These are phyloP conservation scores for Folsomia manolachei DNA, from an alignment of 2,888 invertebrate species.

Conservation along the genomic window DNA sequence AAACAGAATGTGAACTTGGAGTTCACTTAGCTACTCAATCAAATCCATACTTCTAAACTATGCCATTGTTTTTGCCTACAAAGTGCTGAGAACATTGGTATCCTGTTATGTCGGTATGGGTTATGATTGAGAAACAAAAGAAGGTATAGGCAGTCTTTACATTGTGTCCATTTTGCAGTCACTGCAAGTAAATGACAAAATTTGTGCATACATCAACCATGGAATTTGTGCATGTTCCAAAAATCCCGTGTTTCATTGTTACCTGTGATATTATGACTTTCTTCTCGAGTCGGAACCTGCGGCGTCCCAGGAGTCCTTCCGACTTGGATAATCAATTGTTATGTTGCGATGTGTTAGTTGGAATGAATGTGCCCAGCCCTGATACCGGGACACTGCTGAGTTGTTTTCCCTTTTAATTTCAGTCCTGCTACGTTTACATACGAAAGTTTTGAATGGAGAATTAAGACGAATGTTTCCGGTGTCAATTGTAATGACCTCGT, in stretches of 20 bases:
- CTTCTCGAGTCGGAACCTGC: neutral
- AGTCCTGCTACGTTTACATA: neutral
- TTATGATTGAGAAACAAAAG: neutral
- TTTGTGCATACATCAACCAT: no score
- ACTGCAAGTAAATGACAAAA: neutral
- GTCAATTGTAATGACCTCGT: slow-evolving; percentile 49
- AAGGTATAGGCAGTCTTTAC: neutral
- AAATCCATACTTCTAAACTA: no score
- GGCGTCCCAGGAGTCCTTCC: slow-evolving; percentile 20
- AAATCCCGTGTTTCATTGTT: neutral
- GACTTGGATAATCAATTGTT: neutral
- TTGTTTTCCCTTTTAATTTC: neutral
- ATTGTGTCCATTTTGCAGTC: neutral
- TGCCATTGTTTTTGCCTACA: no score
- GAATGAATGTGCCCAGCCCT: no score
- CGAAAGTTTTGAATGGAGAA: neutral
- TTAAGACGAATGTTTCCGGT: slow-evolving; percentile 49
- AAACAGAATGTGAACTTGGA: neutral
- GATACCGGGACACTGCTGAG: no score
- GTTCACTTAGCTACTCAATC: no score
- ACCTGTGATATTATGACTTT: no score
- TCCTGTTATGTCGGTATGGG: no score
- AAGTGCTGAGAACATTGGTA: no score
- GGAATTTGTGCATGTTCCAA: neutral
- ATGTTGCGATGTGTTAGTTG: no score